Evolutionary conservation across 2,797 vertebrate genomes (phyloP), one percentile per base, ranked within the genome.

Genomic region (Miopithecus talapoin): DNA sequence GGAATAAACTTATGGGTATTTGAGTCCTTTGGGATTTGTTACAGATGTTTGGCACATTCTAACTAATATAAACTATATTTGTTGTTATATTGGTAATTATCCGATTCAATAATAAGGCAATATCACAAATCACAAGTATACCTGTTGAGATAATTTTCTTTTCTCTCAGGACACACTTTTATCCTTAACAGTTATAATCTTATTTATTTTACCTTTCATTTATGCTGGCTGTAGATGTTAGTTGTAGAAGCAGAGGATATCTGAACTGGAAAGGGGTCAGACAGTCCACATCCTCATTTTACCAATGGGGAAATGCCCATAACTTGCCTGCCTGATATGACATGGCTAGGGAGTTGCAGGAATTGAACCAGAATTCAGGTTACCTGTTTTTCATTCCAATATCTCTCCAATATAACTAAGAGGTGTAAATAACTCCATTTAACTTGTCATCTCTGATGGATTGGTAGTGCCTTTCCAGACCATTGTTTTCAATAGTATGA

Each of bases 71-170:
- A 93, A 84, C 16, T 2, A 2, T 55, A 19, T 39, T 75, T n/a
- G 39, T 74, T 74, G 64, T 79, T 94, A 83, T 50, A 30, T 50
- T 88, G 50, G 22, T 39, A 92, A 83, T 55, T n/a, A 91, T 59
- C n/a, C 74, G 46, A 78, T 96, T 96, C 17, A 76, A 85, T 94
- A 94, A 46, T 64, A 74, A 87, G 28, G 24, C 87, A 61, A 59
- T 89, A 12, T 46, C 74, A 79, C 39, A 76, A 86, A 61, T 94
- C 30, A 70, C 36, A 92, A 41, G 26, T 64, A 1, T 2, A 24
- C 43, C 24, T 89, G 43, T 72, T 55, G 48, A 96, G 21, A 16
- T 76, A 7, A 50, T 48, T 95, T 95, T 85, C 57, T 72, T 90
- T 96, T 86, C 61, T 86, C 50, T 96, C 74, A 53, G 59, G 12